Percentiles rank a stretch among this genome's conserved stretches.
Evolutionary conservation across 2,888 invertebrate genomes (phyloP).

Genomic region (Drosophila peninsularis): DNA sequence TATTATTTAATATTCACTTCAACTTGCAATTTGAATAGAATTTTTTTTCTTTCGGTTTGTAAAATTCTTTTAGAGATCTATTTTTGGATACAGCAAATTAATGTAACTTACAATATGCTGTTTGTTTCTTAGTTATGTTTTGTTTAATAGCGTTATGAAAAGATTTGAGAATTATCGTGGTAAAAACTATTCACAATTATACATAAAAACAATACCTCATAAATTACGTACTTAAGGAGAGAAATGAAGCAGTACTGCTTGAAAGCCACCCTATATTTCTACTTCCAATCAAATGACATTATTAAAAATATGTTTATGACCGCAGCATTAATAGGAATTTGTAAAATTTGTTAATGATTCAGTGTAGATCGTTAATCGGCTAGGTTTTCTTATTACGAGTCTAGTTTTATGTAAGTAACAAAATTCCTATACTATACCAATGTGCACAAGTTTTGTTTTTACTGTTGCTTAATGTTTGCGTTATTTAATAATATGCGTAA

Average conservation of each 20-base stretch:
- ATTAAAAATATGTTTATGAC: constrained; percentile 22
- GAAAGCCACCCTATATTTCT: constrained; percentile 27
- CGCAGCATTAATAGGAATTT: constrained; percentile 42
- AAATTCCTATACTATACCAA: constrained; percentile 28
- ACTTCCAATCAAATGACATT: constrained; percentile 32
- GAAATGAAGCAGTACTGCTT: constrained; percentile 38
- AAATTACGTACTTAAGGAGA: constrained; percentile 60
- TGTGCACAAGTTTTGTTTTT: constrained; percentile 50
- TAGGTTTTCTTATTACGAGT: constrained; percentile 29
- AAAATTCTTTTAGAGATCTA: constrained; percentile 16
- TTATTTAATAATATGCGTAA: constrained; percentile 33
- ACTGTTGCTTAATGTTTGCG: constrained; percentile 37
- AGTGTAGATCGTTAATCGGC: constrained; percentile 14
- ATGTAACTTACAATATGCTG: constrained; percentile 6
- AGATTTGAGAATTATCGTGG: constrained; percentile 16
- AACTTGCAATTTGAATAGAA: constrained; percentile 32
- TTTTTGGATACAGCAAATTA: constrained; percentile 19
- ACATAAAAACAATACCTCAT: constrained; percentile 60
- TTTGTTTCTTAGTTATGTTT: background rate
- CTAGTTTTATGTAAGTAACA: constrained; percentile 27
- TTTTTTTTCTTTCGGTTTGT: constrained; percentile 29
- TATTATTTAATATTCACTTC: constrained; percentile 29
- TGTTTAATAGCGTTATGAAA: constrained; percentile 1
- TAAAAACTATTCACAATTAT: constrained; percentile 32
- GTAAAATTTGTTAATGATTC: constrained; percentile 42